Base-by-base conservation (phyloP, 2,113 vertebrate genomes). In the Sterna hirundo region DNA sequence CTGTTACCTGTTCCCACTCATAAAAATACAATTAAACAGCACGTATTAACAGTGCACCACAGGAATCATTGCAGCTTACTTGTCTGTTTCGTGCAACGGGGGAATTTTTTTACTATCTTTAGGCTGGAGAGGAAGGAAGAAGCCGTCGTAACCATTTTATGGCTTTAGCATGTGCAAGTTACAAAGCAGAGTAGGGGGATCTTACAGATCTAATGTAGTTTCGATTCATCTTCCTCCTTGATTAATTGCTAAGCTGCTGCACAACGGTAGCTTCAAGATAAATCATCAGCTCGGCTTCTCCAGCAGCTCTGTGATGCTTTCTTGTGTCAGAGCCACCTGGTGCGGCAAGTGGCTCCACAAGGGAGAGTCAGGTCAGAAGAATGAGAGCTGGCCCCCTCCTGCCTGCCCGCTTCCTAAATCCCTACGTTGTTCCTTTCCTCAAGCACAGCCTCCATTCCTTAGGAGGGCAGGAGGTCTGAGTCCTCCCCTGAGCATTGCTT, bases 11-110 rank as follows among this genome's bases (percentile, higher is more conserved):
- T 92, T 96, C 62, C 60, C 54, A 91, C 66, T 75, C 86, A 85
- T 90, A 93, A 95, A 89, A 78, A 25, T 79, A 34, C 86, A 91
- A 94, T 96, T 95, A 96, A 94, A 77, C 87, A 94, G 74, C 47
- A 85, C 0, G 0, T 62, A 88, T 80, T 90, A 88, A 69, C 60
- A 38, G 52, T 2, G 5, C 77, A 74, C 74, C 79, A 69, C 74
- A 86, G 75, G 89, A 93, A 86, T 86, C 75, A 34, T 47, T 91
- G 62, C 81, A 62, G 38, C 34, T 86, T 80, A 87, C 78, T 88
- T 95, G 49, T 26, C 70, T 91, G 65, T 74, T 85, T 87, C 32
- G 62, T 44, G n/a, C 62, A 90, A 86, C 36, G 20, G 10, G 22
- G 20, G 2, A 8, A 3, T 17, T 32, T 46, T 94, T 83, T 71